phyloP scores from a whole-genome alignment of 1,140 invertebrate species.

The Vanessa atalanta region DNA sequence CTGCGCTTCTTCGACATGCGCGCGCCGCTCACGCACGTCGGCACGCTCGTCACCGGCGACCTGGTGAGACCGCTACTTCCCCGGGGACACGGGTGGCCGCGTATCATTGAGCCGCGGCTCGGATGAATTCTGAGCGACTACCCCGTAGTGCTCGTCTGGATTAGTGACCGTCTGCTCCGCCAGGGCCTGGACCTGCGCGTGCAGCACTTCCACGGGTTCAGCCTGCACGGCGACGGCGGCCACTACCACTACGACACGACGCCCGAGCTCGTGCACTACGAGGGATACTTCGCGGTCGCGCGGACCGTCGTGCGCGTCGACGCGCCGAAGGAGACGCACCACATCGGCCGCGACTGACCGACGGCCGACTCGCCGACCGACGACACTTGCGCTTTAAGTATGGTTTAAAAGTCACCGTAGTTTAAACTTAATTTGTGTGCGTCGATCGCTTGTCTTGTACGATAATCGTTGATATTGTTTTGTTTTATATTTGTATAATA shows the following conservation, averaged over 20 bases:
- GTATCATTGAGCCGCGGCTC: too few relatives aligned
- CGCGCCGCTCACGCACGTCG: slow-evolving; percentile 92
- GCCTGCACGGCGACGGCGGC: slow-evolving; percentile 92
- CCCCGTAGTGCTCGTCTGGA: too few relatives aligned
- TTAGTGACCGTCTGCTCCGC: not conserved
- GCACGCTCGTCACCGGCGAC: slow-evolving; percentile 93
- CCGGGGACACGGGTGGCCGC: too few relatives aligned
- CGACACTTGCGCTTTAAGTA: too few relatives aligned
- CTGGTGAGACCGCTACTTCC: slow-evolving; percentile 83
- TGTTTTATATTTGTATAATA: too few relatives aligned
- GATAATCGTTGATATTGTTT: too few relatives aligned
- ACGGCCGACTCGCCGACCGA: not conserved
- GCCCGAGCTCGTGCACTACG: slow-evolving; percentile 90
- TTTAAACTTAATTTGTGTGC: too few relatives aligned
- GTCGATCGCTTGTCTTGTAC: too few relatives aligned
- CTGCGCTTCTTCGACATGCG: slow-evolving; percentile 95
- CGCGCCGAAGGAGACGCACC: slow-evolving; percentile 83
- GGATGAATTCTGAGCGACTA: too few relatives aligned
- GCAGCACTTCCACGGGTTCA: slow-evolving; percentile 97
- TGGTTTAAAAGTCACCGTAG: too few relatives aligned
- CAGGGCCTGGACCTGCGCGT: slow-evolving; percentile 93
- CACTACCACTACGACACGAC: slow-evolving; percentile 98
- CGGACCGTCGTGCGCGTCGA: slow-evolving; percentile 90
- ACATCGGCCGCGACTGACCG: slow-evolving; percentile 78
- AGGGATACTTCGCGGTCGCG: slow-evolving; percentile 92